Conservation (phyloP, 2,113 vertebrate genomes). For the Platycercus adscitus region DNA sequence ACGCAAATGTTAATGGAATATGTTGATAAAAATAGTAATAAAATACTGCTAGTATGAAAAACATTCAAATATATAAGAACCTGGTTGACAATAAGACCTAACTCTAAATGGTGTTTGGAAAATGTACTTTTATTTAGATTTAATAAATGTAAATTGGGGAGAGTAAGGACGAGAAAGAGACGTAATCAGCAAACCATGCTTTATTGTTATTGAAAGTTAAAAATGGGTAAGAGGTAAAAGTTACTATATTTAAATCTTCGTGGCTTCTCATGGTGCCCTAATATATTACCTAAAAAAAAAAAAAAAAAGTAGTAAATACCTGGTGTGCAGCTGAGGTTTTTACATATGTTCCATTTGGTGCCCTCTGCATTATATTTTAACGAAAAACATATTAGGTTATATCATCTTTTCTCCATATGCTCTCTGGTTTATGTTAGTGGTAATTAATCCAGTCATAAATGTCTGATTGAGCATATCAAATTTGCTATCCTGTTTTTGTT, state of each 20-base stretch:
- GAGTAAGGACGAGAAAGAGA: accelerated
- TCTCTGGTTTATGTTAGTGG: conserved; percentile 20
- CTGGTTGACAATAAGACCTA: neutral
- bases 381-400: neutral
- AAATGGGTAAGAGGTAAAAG: neutral
- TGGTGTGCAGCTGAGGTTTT: neutral
- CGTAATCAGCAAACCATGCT: neutral
- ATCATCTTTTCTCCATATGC: conserved; percentile 41
- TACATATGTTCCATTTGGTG: neutral
- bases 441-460: conserved; percentile 39
- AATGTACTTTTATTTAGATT: neutral
- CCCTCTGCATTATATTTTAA: neutral
- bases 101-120: neutral
- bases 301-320: neutral
- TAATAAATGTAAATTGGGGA: neutral
- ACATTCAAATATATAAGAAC: neutral
- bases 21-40: neutral
- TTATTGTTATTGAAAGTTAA: neutral
- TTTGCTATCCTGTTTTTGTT: conserved; percentile 22
- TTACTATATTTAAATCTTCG: neutral
- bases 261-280: neutral
- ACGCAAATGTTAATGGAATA: neutral
- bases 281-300: neutral
- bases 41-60: neutral
- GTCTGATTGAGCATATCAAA: conserved; percentile 19